phyloP scores from a whole-genome alignment of 2,888 invertebrate genomes.

The Proisotoma minuta region DNA sequence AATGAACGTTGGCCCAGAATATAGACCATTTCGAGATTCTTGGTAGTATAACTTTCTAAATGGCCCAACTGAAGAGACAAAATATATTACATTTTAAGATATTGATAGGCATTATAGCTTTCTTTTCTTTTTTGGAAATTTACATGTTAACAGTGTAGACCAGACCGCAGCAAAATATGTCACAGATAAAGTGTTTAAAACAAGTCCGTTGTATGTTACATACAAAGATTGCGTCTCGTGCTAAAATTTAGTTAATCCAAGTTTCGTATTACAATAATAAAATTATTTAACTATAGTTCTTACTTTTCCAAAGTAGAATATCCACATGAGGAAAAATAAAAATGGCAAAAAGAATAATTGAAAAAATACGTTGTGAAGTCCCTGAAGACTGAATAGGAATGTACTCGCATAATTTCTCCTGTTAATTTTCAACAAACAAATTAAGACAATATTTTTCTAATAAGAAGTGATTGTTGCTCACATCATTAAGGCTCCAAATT shows the following conservation, averaged over 20 bases:
- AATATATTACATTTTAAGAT: neutral
- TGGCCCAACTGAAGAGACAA: slow-evolving; percentile 47
- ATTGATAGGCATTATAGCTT: too few relatives aligned
- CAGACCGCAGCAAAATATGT: slow-evolving; percentile 66
- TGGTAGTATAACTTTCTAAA: slow-evolving; percentile 82
- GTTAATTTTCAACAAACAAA: slow-evolving; percentile 48
- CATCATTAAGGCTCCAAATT: slow-evolving; percentile 61
- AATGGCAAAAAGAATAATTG: slow-evolving; percentile 64
- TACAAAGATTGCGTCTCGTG: slow-evolving; percentile 60
- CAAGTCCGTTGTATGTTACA: slow-evolving; percentile 65
- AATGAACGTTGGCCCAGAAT: slow-evolving; percentile 77
- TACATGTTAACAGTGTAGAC: slow-evolving; percentile 66
- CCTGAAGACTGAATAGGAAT: slow-evolving; percentile 69
- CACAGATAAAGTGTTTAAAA: slow-evolving; percentile 65
- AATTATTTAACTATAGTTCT: slow-evolving; percentile 26
- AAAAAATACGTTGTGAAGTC: slow-evolving; percentile 69
- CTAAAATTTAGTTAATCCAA: too few relatives aligned
- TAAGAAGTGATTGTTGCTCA: slow-evolving; percentile 36
- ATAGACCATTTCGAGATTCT: slow-evolving; percentile 81
- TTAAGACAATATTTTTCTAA: neutral
- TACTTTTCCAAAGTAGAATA: slow-evolving; percentile 64
- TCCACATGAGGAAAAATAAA: slow-evolving; percentile 71
- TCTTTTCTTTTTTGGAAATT: slow-evolving; percentile 50
- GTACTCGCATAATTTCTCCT: slow-evolving; percentile 74
- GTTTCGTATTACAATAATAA: neutral